These are phyloP conservation scores for Cheilinus undulatus DNA, from an alignment of 2,113 vertebrate genomes.

Conservation along the genomic window DNA sequence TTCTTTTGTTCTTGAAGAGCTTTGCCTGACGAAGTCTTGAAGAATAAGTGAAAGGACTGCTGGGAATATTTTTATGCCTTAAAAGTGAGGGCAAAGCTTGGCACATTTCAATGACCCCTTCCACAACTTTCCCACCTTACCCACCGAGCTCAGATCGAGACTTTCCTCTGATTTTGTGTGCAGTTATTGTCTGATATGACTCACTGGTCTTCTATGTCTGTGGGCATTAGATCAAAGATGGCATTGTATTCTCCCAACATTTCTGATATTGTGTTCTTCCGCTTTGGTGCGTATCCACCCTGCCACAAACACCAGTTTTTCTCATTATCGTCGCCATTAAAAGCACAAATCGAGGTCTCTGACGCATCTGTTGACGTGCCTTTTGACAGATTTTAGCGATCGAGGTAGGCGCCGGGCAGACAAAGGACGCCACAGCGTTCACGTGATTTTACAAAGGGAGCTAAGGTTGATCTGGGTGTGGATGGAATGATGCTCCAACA, in stretches of 20 bases:
- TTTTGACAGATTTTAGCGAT: constrained; percentile 11
- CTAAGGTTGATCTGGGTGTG: constrained; percentile 39
- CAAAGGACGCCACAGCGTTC: constrained; percentile 33
- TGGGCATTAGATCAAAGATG: constrained; percentile 78
- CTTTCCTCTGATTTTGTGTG: constrained; percentile 57
- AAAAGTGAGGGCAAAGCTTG: background rate
- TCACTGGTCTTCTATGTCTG: constrained; percentile 36
- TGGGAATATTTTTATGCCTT: background rate
- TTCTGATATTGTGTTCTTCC: constrained; percentile 45
- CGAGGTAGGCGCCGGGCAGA: constrained; percentile 12
- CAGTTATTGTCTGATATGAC: constrained; percentile 55
- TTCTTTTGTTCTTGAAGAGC: background rate
- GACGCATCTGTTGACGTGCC: constrained; percentile 48
- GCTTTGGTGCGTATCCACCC: constrained; percentile 42
- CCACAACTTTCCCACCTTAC: background rate
- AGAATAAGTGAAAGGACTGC: background rate
- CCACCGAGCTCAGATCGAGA: background rate
- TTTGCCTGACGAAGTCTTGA: background rate
- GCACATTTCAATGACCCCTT: background rate
- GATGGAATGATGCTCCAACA: constrained; percentile 48
- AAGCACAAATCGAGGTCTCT: constrained; percentile 19
- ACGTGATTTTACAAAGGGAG: constrained; percentile 10
- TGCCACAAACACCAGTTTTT: constrained; percentile 59
- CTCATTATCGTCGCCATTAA: constrained; percentile 61
- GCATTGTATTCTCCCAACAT: constrained; percentile 68